phyloP scores from a whole-genome alignment of 2,888 invertebrate species.

The Scaptomyza tumidula region DNA sequence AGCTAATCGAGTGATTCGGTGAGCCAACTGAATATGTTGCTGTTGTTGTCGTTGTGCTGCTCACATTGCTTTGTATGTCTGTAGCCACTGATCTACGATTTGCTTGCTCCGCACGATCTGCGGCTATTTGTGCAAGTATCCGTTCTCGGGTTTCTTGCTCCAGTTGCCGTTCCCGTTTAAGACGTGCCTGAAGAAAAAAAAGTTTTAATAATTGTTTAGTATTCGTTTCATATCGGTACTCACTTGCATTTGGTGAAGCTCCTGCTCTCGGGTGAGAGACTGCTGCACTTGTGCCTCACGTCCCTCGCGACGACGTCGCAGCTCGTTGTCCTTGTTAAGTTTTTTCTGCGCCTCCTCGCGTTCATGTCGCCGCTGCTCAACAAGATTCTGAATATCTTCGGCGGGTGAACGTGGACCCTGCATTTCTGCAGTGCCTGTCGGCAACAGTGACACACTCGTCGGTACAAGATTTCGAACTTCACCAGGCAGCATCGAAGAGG shows the following conservation, averaged over 20 bases:
- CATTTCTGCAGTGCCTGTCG: background rate
- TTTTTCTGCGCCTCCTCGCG: conserved; percentile 95
- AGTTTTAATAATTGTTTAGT: background rate
- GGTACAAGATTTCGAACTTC: conserved; percentile 17
- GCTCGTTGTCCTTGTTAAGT: conserved; percentile 88
- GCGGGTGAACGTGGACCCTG: background rate
- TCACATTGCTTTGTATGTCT: conserved; percentile 33
- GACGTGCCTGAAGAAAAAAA: conserved; percentile 87
- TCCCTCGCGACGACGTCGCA: conserved; percentile 90
- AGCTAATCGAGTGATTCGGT: conserved; percentile 60
- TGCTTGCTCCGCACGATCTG: conserved; percentile 90
- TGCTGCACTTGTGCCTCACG: conserved; percentile 88
- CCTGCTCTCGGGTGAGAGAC: conserved; percentile 76
- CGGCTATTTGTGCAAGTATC: conserved; percentile 95
- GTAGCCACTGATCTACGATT: conserved; percentile 86
- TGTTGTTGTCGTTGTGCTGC: conserved; percentile 73
- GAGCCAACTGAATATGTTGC: conserved; percentile 58
- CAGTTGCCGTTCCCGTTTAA: conserved; percentile 92
- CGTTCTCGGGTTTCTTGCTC: conserved; percentile 93
- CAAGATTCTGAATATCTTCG: conserved; percentile 57
- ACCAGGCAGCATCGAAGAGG: conserved; percentile 26
- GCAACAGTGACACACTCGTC: conserved; percentile 10
- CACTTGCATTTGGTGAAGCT: conserved; percentile 76
- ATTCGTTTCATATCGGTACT: background rate
- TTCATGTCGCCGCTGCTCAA: conserved; percentile 89